Evolutionary conservation across 2,888 invertebrate genomes (phyloP), one percentile per base, ranked within the genome.

Genomic region (Ichneumon xanthorius): DNA sequence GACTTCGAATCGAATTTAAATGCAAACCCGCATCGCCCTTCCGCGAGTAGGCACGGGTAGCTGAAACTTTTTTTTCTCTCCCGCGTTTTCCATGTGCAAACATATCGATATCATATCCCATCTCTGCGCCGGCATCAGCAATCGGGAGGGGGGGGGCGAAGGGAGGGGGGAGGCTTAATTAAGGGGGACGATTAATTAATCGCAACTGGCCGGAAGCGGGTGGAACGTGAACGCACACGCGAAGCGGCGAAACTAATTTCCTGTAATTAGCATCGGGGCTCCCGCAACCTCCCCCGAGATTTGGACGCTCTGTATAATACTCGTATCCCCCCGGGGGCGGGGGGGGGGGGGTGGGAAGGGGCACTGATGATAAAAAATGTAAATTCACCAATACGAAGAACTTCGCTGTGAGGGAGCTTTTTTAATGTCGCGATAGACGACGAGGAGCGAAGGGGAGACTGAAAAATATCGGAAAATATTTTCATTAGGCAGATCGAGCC

Each of bases 401-500:
- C 61, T 1, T 16, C 14, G 61, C 11, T 0, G 26, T 26, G 19
- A 6, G 33, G 26, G 61, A 33, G 61, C 33, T 14, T n/a, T 19
- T 7, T 19, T 22, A 3, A 14, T n/a, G 5, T 22, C 70, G 37
- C 22, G 37, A 22, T 2, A 40, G 73, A 26, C 22, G 73, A 40
- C 19, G 9, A 53, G 3, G 19, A 16, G 45, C 45, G 45, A 45
- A n/a, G 58, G n/a, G 19, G 55, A 61, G 30, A 58, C 48, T 61
- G 63, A 63, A 53, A 63, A 79, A 61, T 61, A 71, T 70, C 61
- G 33, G 65, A 79, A 75, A 78, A 80, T 73, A 85, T 88, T 87
- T 88, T 85, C 86, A 88, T 87, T 80, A 87, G 87, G 33, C 76
- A 55, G 48, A 83, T 82, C 76, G 76, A 76, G 48, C 55, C 73